Base-by-base conservation (phyloP, 53 echinoderm and acorn worm genomes). In the Holothuria scabra region DNA sequence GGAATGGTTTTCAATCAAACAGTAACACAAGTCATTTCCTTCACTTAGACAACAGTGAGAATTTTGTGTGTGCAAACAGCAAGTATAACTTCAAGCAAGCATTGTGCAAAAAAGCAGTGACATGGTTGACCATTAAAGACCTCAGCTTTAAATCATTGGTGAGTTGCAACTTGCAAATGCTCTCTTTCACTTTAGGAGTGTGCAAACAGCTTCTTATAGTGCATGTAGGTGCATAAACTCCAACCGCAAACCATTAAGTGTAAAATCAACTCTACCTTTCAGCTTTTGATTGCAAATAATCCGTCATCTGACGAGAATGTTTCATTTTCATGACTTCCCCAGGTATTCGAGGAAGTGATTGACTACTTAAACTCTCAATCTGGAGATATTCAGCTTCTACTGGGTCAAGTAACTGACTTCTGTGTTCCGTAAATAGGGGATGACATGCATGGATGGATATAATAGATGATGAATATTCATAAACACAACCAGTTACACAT, bases 261-360 rank as follows among this genome's bases (percentile, higher is more conserved):
- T n/a, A n/a, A n/a, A 56, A 20, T 13, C 87, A 84, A 87, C 91
- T 91, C 30, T 56, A 58, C 60, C 83, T 41, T 29, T 85, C 60
- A n/a, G 76, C 74, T 89, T 92, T 86, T 41, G 83, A 56, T 41
- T 83, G 93, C 21, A 95, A 86, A 63, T 63, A 95, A 22, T 92
- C 95, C 2, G 88, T 89, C 92, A 95, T 95, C 83, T 93, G 95
- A 28, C 89, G 83, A 21, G 95, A 85, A 74, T 95, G 95, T 88
- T 90, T 95, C 20, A 95, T 59, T 58, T 85, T 85, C 92, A 92
- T 95, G 46, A 95, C 59, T 85, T 95, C 95, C 59, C 95, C 95
- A 29, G 88, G 92, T 65, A 88, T 72, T 16, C 62, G 80, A 52
- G 80, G 79, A 3, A 60, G 59, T 33, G 88, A 65, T 24, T 67